Base-by-base conservation (phyloP, 2,113 vertebrate genomes). In the Calidris pugnax region DNA sequence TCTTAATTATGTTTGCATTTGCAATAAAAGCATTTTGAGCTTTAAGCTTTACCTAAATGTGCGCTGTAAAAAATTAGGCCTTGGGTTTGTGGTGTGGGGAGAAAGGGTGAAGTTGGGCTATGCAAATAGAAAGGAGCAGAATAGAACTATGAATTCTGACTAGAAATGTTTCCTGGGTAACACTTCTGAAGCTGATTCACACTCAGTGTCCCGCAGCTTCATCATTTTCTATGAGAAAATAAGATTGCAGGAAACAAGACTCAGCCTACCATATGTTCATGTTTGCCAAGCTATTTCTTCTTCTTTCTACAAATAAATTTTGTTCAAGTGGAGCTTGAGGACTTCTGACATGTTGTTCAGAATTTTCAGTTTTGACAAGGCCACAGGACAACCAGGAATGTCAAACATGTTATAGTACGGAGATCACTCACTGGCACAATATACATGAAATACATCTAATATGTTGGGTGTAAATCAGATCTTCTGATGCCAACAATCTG, bases 321-420 rank as follows among this genome's bases (percentile, higher is more conserved):
- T 89, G 5, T 75, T 71, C 37, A 27, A 72, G 48, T 51, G 39
- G 9, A 92, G 10, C 26, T 84, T 84, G 47, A 92, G 33, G 21
- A 89, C 35, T 87, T 78, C 35, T 87, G 77, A 75, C 64, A 63
- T 20, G 16, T 81, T 57, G 2, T 93, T 89, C 37, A 51, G 39
- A 72, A 83, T 83, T 41, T 90, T 17, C 12, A 39, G 43, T 67
- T 95, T 92, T 87, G 68, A 84, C 66, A 78, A 82, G 94, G 64
- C 91, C 87, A 91, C 51, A 86, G 60, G 86, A 92, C 76, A 89
- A 75, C 12, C 60, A 91, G 83, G 86, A 74, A 75, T 89, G 43
- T 75, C 89, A 95, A 91, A 63, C 6, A 48, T 60, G 56, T 47
- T 90, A 74, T 41, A 77, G 56, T 43, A 81, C 56, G 35, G 30